These are phyloP conservation scores for Monomorium pharaonis DNA, from an alignment of 1,140 invertebrate genomes.

Conservation along the genomic window DNA sequence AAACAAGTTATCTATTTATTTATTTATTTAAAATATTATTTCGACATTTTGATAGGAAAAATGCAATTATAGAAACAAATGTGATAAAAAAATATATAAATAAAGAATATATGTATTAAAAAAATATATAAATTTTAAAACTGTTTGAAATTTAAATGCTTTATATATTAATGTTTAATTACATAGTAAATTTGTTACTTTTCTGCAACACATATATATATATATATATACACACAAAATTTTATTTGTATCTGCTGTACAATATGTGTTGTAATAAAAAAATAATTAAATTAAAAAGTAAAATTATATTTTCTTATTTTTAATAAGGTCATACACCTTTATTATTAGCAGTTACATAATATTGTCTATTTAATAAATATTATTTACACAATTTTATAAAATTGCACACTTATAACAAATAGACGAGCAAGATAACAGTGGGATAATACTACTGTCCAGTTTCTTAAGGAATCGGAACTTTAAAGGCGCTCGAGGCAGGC, in stretches of 20 bases:
- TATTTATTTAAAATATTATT: neutral
- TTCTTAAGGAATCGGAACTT: constrained; percentile 59
- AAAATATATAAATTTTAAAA: neutral
- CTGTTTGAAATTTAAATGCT: neutral
- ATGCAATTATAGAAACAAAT: neutral
- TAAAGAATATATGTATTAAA: neutral
- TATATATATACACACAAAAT: no score
- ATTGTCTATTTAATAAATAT: neutral
- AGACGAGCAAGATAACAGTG: constrained; percentile 24
- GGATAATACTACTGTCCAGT: constrained; percentile 52
- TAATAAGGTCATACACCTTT: neutral
- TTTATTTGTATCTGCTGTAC: neutral
- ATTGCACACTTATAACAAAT: constrained; percentile 60
- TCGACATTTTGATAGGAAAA: neutral
- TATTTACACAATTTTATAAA: neutral
- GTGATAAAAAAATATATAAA: neutral
- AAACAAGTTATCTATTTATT: neutral
- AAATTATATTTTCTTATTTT: neutral
- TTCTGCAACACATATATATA: no score
- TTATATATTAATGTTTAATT: neutral
- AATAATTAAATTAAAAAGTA: neutral
- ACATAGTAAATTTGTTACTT: neutral
- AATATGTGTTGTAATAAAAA: neutral
- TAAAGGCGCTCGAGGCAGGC: constrained; percentile 78
- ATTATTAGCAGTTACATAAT: neutral